phyloP scores from a whole-genome alignment of 2,797 vertebrate genomes.

The Sebastolobus alascanus region DNA sequence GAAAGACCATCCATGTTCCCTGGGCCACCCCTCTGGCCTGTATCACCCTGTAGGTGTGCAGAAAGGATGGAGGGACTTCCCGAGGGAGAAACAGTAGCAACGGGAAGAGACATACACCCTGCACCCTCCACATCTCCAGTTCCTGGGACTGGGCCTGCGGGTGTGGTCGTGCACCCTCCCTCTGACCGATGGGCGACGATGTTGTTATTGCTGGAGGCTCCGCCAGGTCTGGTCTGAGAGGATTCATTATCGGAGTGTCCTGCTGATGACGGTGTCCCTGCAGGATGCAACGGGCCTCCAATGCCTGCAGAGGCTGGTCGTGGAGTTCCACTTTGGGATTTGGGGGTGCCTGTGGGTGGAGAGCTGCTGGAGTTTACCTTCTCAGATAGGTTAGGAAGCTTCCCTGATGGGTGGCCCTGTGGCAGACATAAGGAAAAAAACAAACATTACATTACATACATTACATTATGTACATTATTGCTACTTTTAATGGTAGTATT shows the following conservation, averaged over 20 bases:
- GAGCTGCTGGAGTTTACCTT: slow-evolving; percentile 88
- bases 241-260: slow-evolving; percentile 85
- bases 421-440: slow-evolving; percentile 5
- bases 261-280: slow-evolving; percentile 75
- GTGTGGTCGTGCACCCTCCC: slow-evolving; percentile 50
- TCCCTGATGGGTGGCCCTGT: slow-evolving; percentile 81
- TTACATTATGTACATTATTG: not conserved
- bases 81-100: slow-evolving; percentile 71
- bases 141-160: slow-evolving; percentile 58
- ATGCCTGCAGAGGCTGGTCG: slow-evolving; percentile 80
- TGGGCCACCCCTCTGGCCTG: slow-evolving; percentile 68
- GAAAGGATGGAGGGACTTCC: slow-evolving; percentile 82
- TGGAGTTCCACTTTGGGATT: slow-evolving; percentile 88
- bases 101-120: slow-evolving; percentile 70
- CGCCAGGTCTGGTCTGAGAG: slow-evolving; percentile 68
- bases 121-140: slow-evolving; percentile 67
- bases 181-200: slow-evolving; percentile 67
- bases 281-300: slow-evolving; percentile 81
- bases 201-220: slow-evolving; percentile 72
- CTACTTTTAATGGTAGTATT: not conserved
- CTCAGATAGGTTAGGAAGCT: slow-evolving; percentile 88
- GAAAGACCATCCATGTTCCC: slow-evolving; percentile 89
- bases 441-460: not conserved
- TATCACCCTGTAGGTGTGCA: slow-evolving; percentile 81
- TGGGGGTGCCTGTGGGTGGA: slow-evolving; percentile 89